These are phyloP conservation scores for Allobates femoralis DNA, from an alignment of 2,797 vertebrate species.

Conservation along the genomic window DNA sequence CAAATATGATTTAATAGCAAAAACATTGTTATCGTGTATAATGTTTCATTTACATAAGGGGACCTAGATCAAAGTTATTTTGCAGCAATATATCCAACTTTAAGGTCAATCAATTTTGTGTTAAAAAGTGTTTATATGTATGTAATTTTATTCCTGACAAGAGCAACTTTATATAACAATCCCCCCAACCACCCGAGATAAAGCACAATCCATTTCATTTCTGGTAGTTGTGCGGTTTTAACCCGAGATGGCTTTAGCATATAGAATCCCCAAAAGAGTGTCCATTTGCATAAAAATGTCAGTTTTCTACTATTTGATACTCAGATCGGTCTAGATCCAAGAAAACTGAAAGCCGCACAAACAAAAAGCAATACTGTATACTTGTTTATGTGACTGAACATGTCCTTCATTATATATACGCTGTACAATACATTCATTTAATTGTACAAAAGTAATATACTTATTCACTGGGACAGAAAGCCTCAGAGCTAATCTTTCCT, in stretches of 20 bases:
- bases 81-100: background rate
- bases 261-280: constrained; percentile 53
- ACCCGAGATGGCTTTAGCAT: constrained; percentile 47
- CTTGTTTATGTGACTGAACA: constrained; percentile 49
- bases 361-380: constrained; percentile 30
- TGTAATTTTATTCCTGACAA: constrained; percentile 58
- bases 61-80: background rate
- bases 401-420: constrained; percentile 23
- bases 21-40: background rate
- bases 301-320: constrained; percentile 74
- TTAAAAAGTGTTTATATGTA: constrained; percentile 56
- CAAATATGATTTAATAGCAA: background rate
- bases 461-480: constrained; percentile 36
- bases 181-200: background rate
- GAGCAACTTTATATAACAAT: constrained; percentile 61
- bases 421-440: constrained; percentile 24
- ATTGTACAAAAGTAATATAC: constrained; percentile 31
- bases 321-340: background rate
- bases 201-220: constrained; percentile 63
- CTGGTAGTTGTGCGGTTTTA: constrained; percentile 61
- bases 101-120: constrained; percentile 7
- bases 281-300: constrained; percentile 71
- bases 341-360: constrained; percentile 27
- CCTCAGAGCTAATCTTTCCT: constrained; percentile 51
- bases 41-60: background rate